Base-by-base conservation (phyloP, 2,797 vertebrate genomes). In the Pogonophryne albipinna region DNA sequence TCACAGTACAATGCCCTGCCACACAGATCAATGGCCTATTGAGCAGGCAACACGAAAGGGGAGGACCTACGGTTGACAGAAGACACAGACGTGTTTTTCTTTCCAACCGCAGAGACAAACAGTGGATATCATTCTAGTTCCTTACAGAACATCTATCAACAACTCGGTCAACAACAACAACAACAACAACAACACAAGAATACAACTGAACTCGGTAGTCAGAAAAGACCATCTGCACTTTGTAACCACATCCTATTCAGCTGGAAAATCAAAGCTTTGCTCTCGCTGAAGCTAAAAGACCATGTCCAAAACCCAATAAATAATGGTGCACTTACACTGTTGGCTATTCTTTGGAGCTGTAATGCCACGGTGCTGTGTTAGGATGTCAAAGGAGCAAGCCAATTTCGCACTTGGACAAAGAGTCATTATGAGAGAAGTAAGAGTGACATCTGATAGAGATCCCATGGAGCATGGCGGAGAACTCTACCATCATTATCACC, bases 1-100 rank as follows among this genome's bases (percentile, higher is more conserved):
- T 85, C 81, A 59, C 81, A 71, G 67, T 20, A 66, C 56, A 76
- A 82, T 71, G 84, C 84, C 71, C 55, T 71, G 79, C 72, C 68
- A 55, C 74, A 71, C 74, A 71, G 83, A 92, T 88, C 86, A 88
- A 87, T 88, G 91, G 83, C 76, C 74, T 83, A 83, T 89, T 91
- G 87, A 77, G 72, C 67, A 38, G 59, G 31, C n/a, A 85, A 88
- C 82, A 86, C 52, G 78, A 79, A 88, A 89, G 51, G 59, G 85
- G 86, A 74, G 81, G 85, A 59, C 27, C 61, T 11, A 16, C 1
- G 27, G 3, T 10, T 68, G 85, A 55, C 68, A 76, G 65, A 71
- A 75, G 71, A 86, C 72, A 57, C 61, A 85, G 52, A 69, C 55
- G 4, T 47, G 41, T 84, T 87, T 5, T 80, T 85, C 59, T 70